Conservation (phyloP, 2,113 vertebrate genomes). For the Astatotilapia flaviijosephi region DNA sequence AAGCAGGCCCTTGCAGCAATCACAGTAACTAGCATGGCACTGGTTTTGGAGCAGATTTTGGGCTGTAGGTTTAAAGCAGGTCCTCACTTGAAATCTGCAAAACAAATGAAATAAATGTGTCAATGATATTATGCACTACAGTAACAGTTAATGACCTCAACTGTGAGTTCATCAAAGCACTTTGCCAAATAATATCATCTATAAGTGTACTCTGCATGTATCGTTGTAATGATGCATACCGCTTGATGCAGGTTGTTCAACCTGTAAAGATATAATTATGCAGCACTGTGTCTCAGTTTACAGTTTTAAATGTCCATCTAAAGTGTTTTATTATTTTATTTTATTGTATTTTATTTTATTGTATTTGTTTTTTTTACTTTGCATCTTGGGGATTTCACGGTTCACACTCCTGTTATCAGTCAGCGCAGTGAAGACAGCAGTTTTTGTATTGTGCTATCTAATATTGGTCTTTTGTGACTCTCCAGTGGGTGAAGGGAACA, state of each 20-base stretch:
- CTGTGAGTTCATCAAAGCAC: neutral
- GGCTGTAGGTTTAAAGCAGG: neutral
- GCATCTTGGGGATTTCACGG: neutral
- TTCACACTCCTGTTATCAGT: neutral
- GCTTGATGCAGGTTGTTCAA: neutral
- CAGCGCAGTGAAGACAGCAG: neutral
- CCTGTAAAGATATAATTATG: neutral
- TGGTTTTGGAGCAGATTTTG: neutral
- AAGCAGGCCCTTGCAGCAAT: neutral
- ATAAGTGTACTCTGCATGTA: neutral
- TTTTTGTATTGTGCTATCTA: neutral
- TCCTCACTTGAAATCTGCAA: neutral
- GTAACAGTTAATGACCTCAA: neutral
- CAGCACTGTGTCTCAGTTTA: neutral
- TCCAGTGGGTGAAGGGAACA: neutral
- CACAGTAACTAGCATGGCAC: neutral
- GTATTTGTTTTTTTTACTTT: neutral
- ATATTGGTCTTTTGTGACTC: neutral
- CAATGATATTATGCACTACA: neutral
- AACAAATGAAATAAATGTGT: neutral
- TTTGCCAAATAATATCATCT: neutral
- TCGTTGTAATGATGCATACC: neutral
- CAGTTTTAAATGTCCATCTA: neutral
- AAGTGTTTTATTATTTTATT: neutral
- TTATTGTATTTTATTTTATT: neutral